phyloP scores from a whole-genome alignment of 1,140 invertebrate species.

The Tribolium madens region DNA sequence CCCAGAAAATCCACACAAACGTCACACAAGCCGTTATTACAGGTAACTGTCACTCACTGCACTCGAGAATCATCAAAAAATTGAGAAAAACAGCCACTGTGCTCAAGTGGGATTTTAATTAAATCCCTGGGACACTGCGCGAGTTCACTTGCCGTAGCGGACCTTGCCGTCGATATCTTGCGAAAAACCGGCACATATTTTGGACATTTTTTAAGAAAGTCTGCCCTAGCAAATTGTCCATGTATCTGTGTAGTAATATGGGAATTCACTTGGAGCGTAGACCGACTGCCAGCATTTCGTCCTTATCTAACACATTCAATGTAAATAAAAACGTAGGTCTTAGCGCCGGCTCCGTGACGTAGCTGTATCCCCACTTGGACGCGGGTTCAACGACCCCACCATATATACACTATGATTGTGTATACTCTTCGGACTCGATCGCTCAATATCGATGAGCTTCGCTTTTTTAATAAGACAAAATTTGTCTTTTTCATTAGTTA shows the following conservation, averaged over 20 bases:
- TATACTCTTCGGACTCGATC: constrained; percentile 46
- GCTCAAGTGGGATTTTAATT: not conserved
- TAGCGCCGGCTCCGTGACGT: constrained; percentile 60
- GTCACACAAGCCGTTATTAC: not conserved
- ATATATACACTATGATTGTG: constrained; percentile 58
- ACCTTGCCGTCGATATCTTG: constrained; percentile 13
- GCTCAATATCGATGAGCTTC: constrained; percentile 48
- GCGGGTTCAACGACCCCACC: constrained; percentile 58
- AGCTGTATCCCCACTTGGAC: constrained; percentile 57
- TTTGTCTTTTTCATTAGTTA: constrained; percentile 39
- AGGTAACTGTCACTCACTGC: constrained; percentile 28
- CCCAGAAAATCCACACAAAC: not conserved
- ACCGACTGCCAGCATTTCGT: constrained; percentile 49
- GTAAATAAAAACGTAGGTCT: constrained; percentile 50
- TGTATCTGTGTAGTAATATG: constrained; percentile 63
- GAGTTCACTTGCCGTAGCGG: constrained; percentile 6
- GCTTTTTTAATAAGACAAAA: constrained; percentile 49
- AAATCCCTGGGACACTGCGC: constrained; percentile 13
- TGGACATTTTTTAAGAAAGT: constrained; percentile 63
- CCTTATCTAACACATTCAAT: constrained; percentile 52
- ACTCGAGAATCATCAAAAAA: constrained; percentile 22
- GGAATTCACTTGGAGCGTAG: constrained; percentile 53
- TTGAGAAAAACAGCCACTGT: constrained; percentile 13
- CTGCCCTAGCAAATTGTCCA: constrained; percentile 63
- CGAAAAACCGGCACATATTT: constrained; percentile 57